These are phyloP conservation scores for Nothocercus julius DNA, from an alignment of 2,113 vertebrate genomes.

Conservation along the genomic window DNA sequence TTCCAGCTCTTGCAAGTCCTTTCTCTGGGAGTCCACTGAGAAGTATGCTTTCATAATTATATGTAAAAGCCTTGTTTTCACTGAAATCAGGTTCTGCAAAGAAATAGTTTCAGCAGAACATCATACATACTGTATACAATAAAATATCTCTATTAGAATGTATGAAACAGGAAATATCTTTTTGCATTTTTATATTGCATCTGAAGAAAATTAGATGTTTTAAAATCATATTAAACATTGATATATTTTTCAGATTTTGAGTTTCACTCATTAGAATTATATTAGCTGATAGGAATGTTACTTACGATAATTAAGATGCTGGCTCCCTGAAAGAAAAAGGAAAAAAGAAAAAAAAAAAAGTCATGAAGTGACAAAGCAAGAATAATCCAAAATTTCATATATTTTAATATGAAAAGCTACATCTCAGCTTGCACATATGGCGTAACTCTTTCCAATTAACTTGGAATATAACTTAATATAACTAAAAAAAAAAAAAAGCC, in stretches of 20 bases:
- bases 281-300: conserved; percentile 48
- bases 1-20: conserved; percentile 61
- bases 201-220: conserved; percentile 41
- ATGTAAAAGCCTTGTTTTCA: conserved; percentile 59
- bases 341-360: conserved; percentile 41
- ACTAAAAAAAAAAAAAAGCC: not conserved
- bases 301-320: conserved; percentile 66
- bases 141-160: not conserved
- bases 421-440: not conserved
- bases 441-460: conserved; percentile 35
- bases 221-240: conserved; percentile 53
- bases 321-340: conserved; percentile 58
- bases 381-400: not conserved
- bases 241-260: conserved; percentile 40
- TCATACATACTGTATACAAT: not conserved
- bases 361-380: conserved; percentile 35
- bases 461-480: not conserved
- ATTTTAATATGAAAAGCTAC: not conserved
- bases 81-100: conserved; percentile 66
- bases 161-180: conserved; percentile 1
- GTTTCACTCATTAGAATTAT: conserved; percentile 54
- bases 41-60: conserved; percentile 57
- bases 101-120: conserved; percentile 42
- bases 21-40: conserved; percentile 55
- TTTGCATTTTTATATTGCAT: conserved; percentile 33